Evolutionary conservation across 1,140 invertebrate genomes (phyloP).

Genomic region (Palaemon carinicauda): DNA sequence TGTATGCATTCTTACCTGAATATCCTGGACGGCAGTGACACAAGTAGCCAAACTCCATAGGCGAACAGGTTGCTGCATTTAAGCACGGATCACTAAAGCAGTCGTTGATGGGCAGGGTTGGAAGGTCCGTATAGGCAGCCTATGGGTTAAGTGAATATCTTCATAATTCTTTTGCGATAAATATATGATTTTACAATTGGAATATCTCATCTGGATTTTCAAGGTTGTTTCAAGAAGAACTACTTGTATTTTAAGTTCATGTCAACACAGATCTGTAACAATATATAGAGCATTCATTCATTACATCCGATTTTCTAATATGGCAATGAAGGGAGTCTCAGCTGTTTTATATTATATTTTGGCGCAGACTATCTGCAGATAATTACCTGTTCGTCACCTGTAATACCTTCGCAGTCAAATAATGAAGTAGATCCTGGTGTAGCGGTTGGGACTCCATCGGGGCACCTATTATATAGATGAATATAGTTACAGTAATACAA

Average conservation of each 20-base stretch:
- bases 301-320: too few relatives aligned
- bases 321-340: too few relatives aligned
- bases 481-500: neutral
- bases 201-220: too few relatives aligned
- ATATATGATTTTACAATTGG: too few relatives aligned
- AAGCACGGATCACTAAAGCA: constrained; percentile 69
- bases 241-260: too few relatives aligned
- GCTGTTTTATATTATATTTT: too few relatives aligned
- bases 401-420: constrained; percentile 42
- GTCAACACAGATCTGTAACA: too few relatives aligned
- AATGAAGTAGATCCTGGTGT: constrained; percentile 61
- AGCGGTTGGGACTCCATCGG: constrained; percentile 58
- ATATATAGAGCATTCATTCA: too few relatives aligned
- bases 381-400: constrained; percentile 5
- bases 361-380: neutral
- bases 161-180: too few relatives aligned
- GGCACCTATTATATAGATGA: neutral
- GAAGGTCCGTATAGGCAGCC: constrained; percentile 46
- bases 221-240: too few relatives aligned
- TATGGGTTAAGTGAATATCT: neutral
- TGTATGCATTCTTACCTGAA: constrained; percentile 59
- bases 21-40: constrained; percentile 62
- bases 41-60: constrained; percentile 61
- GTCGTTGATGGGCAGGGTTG: constrained; percentile 72
- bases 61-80: constrained; percentile 72